Percentiles rank a stretch among this genome's conserved stretches.
Evolutionary conservation across 2,797 vertebrate genomes (phyloP).

Genomic region (Poecilia velifera): DNA sequence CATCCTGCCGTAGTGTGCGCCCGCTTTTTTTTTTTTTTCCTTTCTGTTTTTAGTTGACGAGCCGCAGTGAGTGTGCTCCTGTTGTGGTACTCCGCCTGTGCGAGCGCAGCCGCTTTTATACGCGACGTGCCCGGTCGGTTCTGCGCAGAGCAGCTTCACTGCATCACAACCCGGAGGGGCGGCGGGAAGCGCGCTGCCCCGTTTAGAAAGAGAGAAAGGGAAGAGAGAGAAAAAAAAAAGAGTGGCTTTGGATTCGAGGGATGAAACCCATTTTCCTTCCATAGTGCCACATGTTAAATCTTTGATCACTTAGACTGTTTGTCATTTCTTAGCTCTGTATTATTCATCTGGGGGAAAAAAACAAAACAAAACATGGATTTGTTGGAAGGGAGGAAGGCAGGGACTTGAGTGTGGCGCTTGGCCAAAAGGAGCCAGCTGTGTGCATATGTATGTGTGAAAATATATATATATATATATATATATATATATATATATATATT

Average conservation of each 20-base stretch:
- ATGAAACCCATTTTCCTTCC: constrained; percentile 65
- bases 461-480: too few species aligned
- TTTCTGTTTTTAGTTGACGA: not conserved
- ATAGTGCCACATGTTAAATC: constrained; percentile 64
- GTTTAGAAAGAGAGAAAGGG: constrained; percentile 9
- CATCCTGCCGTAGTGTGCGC: constrained; percentile 57
- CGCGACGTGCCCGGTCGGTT: constrained; percentile 69
- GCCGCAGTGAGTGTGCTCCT: constrained; percentile 63
- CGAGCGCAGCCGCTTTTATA: constrained; percentile 84
- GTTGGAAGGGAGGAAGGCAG: constrained; percentile 15
- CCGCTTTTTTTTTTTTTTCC: not conserved
- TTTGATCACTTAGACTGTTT: constrained; percentile 66
- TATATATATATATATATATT: constrained; percentile 1
- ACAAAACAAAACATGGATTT: constrained; percentile 45
- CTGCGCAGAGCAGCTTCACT: constrained; percentile 77
- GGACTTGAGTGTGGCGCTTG: constrained; percentile 13
- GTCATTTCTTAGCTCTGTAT: constrained; percentile 60
- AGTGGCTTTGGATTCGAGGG: constrained; percentile 58
- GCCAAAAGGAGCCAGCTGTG: constrained; percentile 33
- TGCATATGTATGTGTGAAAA: not conserved
- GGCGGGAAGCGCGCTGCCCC: constrained; percentile 78
- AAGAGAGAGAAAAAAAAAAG: not conserved
- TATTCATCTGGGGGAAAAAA: constrained; percentile 56
- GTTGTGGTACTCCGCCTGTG: constrained; percentile 77
- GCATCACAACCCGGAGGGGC: constrained; percentile 78